Evolutionary conservation across 2,113 vertebrate species (phyloP).

Genomic region (Eclectus roratus): DNA sequence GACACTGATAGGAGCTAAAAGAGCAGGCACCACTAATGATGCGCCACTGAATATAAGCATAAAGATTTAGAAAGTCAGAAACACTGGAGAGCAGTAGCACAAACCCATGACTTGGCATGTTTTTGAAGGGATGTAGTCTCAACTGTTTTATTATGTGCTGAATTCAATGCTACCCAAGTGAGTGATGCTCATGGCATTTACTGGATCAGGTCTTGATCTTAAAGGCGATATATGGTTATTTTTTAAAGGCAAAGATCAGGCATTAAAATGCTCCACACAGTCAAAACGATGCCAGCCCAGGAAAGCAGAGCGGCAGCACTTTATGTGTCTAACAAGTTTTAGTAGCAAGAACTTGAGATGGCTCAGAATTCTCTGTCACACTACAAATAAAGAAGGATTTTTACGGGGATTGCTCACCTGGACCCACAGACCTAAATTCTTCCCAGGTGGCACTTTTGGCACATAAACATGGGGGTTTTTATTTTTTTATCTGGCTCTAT

Average conservation of each 20-base stretch:
- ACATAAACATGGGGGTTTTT: neutral
- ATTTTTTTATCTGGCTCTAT: neutral
- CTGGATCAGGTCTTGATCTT: neutral
- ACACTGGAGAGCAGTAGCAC: neutral
- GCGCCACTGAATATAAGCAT: neutral
- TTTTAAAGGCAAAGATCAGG: neutral
- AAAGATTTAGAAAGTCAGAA: neutral
- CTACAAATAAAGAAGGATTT: neutral
- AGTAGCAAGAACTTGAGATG: neutral
- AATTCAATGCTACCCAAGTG: neutral
- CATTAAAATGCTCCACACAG: neutral
- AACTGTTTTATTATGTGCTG: neutral
- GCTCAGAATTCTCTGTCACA: neutral
- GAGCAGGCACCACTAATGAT: neutral
- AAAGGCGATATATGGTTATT: neutral
- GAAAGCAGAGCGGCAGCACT: neutral
- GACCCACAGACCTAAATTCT: neutral
- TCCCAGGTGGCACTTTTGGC: slow-evolving; percentile 9
- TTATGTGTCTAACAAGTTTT: neutral
- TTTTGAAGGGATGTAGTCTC: neutral
- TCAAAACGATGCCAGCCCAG: neutral
- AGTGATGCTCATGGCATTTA: neutral
- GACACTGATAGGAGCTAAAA: neutral
- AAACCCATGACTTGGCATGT: neutral
- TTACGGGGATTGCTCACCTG: neutral